Percentiles rank a stretch among this genome's conserved stretches.
phyloP scores from a whole-genome alignment of 2,797 vertebrate species.

The Sebastiscus tertius region DNA sequence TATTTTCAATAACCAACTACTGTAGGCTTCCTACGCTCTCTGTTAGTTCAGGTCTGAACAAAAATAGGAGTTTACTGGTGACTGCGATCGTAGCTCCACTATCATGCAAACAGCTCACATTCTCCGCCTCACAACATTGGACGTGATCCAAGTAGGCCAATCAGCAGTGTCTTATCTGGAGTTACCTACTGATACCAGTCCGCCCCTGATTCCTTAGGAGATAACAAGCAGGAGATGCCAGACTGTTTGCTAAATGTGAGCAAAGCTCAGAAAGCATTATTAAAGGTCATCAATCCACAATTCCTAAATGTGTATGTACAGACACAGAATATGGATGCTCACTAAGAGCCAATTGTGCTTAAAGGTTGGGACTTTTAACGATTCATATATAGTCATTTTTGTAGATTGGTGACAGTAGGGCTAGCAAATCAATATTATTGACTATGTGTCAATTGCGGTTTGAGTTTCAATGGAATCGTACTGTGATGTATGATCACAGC shows the following conservation, averaged over 20 bases:
- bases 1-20: neutral
- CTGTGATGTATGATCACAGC: neutral
- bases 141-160: conserved; percentile 76
- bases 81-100: conserved; percentile 31
- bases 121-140: conserved; percentile 67
- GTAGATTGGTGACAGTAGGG: neutral
- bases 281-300: conserved; percentile 33
- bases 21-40: neutral
- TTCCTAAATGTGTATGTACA: conserved; percentile 2
- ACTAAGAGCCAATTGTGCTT: neutral
- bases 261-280: conserved; percentile 26
- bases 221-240: conserved; percentile 39
- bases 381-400: neutral
- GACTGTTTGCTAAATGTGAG: conserved; percentile 30
- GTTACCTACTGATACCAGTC: conserved; percentile 58
- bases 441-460: neutral
- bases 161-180: conserved; percentile 67
- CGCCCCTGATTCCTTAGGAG: conserved; percentile 32
- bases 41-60: neutral
- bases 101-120: conserved; percentile 69
- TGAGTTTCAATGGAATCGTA: neutral
- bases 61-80: neutral
- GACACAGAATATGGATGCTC: neutral
- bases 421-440: neutral
- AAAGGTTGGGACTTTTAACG: neutral